Evolutionary conservation across 2,113 vertebrate species (phyloP), one percentile per base, ranked within the genome.

Genomic region (Corythoichthys haematopterus): DNA sequence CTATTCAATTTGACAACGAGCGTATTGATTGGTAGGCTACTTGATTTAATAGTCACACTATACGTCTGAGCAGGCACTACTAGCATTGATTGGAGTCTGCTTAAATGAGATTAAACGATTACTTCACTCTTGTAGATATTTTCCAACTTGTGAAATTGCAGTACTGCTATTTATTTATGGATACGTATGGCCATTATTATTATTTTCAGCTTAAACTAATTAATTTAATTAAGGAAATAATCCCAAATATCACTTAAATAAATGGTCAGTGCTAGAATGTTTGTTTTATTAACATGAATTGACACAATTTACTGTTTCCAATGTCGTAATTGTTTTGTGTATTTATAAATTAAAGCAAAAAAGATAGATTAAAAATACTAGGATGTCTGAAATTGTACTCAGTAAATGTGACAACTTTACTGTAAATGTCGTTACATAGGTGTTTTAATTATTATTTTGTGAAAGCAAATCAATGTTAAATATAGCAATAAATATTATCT

Each of bases 1-100:
- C 50, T 62, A 57, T 65, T 9, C 20, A 57, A 37, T 55, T 59
- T 55, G 10, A 43, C 6, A 8, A 46, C 59, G 4, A 28, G 8
- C 1, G 1, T 33, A 59, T n/a, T 64, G 12, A 69, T 65, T 50
- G 16, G 7, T 38, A 16, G 12, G 3, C 7, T 28, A 16, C 33
- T 2, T 47, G 46, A 50, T 59, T 70, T 5, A 64, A 48, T 66
- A 15, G 11, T 56, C 33, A 71, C 45, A 46, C 60, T 62, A 28
- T 33, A 62, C n/a, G 43, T 62, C 60, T 62, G 20, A 62, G 43
- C 60, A 33, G 60, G 60, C 60, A 46, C 12, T 62, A 45, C 12
- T 33, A 20, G 43, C 60, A 62, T 62, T 62, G 60, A 62, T 62
- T 62, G 58, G 38, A 62, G 20, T 46, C 60, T 46, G 16, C 8